Base-by-base conservation (phyloP, 2,888 invertebrate species). In the Melitaea athalia region DNA sequence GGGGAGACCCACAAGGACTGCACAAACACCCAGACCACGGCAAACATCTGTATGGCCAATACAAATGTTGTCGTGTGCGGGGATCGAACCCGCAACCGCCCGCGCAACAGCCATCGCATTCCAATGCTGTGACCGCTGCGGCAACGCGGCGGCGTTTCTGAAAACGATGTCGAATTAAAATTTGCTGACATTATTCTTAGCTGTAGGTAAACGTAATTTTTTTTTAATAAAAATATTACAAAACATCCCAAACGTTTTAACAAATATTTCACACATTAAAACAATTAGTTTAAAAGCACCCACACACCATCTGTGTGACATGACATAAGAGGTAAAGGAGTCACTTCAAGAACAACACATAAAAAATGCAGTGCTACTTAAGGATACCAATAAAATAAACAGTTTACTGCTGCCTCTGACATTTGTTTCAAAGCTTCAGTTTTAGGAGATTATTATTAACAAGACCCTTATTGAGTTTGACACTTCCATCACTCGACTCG, bases 391-490 rank as follows among this genome's bases (percentile, higher is more conserved):
- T 92, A 92, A 92, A 92, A 77, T 85, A 74, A 76, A 83, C 77
- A 84, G 74, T 92, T 92, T 92, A 92, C 85, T 86, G 84, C 88
- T 81, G 79, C 75, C 72, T 77, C 75, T 84, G 88, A 88, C 89
- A 83, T 80, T 78, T 78, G 76, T 68, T 74, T 70, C 72, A 70
- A 76, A 70, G 75, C 78, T 85, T 73, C 83, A 81, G 81, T 84
- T 85, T 85, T 80, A 72, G 74, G 74, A 75, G 73, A 75, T 88
- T 84, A 89, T 88, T 90, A 92, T 88, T 84, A 78, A 80, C 81
- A 70, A 77, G 74, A 68, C 72, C 76, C 75, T 78, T 72, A 74
- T 76, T 76, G 70, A 72, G 75, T 80, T 82, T 83, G 83, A 85
- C 85, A 85, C 83, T 78, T 77, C 77, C 78, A 78, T 80, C 77